A percentile compares a stretch with the other conserved stretches of the same genome.
phyloP scores from a whole-genome alignment of 1,140 invertebrate genomes.

The Tetramorium alpestre region DNA sequence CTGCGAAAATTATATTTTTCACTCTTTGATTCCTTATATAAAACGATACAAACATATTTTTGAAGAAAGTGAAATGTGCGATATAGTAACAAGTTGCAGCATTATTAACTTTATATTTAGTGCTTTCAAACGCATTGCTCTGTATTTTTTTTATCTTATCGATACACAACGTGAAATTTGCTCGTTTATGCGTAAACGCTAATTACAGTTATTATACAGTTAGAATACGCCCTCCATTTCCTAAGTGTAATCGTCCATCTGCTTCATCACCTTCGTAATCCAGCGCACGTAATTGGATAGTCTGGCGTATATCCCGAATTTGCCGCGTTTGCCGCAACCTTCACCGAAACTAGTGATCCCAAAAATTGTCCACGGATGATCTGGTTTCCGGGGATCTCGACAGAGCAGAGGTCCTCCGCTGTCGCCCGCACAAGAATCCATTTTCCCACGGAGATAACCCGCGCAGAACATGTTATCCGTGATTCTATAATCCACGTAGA shows the following conservation, averaged over 20 bases:
- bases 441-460: slow-evolving; percentile 91
- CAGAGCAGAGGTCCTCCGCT: slow-evolving; percentile 95
- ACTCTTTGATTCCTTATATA: slow-evolving; percentile 55
- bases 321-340: slow-evolving; percentile 95
- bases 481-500: slow-evolving; percentile 92
- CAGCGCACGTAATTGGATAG: slow-evolving; percentile 95
- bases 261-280: slow-evolving; percentile 90
- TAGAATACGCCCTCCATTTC: background rate
- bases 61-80: slow-evolving; percentile 44
- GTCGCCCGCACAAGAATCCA: slow-evolving; percentile 95
- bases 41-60: slow-evolving; percentile 69
- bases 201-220: slow-evolving; percentile 37
- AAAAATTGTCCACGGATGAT: slow-evolving; percentile 91
- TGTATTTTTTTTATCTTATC: background rate
- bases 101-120: background rate
- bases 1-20: slow-evolving; percentile 8
- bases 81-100: slow-evolving; percentile 16
- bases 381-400: slow-evolving; percentile 84
- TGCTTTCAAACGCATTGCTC: background rate
- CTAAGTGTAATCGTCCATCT: slow-evolving; percentile 66
- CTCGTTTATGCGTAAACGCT: background rate
- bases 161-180: background rate
- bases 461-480: slow-evolving; percentile 97
- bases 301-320: slow-evolving; percentile 96
- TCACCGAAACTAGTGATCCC: slow-evolving; percentile 98